Evolutionary conservation across 92 coral and sea anemone genomes (phyloP), one percentile per base, ranked within the genome.

Genomic region (Epizoanthus rinbou): DNA sequence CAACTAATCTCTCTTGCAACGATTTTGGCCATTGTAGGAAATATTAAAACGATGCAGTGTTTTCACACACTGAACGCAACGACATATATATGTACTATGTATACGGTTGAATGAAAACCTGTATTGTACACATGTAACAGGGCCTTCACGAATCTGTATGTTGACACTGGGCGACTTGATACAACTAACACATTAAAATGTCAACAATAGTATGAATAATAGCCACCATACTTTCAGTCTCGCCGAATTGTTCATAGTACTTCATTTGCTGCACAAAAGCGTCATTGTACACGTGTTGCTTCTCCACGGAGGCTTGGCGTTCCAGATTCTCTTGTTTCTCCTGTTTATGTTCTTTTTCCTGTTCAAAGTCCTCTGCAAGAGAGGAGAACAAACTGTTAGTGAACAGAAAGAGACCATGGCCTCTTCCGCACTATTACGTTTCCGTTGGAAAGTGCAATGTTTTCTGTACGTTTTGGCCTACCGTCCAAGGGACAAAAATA

Each of bases 201-300:
- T 4, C 14, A 70, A 18, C 19, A 35, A 9, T 84, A 8, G 22
- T 59, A 50, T 22, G 6, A 5, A 14, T 9, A 7, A 31, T 4
- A 8, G 22, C 16, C 3, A 6, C 19, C 67, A 37, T 79, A 97
- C 99, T 95, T 88, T 97, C 99, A 54, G 99, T 97, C 25, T 90
- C 90, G 53, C 99, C 99, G 85, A 90, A 93, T 87, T 97, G 93
- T 22, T 94, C 95, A 80, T 97, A 97, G 87, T 97, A 94, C 70
- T 90, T 94, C 99, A 97, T 97, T 82, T 97, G 98, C 78, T 97
- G 98, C 47, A 97, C 88, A 75, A 97, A 97, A 6, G 98, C 99
- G 80, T 97, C 99, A 69, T 94, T 95, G 85, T 94, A 97, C 33
- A 97, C 99, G 54, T 94, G 94, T 58, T 92, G 99, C 82, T 93